These are phyloP conservation scores for Sebastes trivittatus DNA, from an alignment of 2,797 vertebrate species.

Conservation along the genomic window DNA sequence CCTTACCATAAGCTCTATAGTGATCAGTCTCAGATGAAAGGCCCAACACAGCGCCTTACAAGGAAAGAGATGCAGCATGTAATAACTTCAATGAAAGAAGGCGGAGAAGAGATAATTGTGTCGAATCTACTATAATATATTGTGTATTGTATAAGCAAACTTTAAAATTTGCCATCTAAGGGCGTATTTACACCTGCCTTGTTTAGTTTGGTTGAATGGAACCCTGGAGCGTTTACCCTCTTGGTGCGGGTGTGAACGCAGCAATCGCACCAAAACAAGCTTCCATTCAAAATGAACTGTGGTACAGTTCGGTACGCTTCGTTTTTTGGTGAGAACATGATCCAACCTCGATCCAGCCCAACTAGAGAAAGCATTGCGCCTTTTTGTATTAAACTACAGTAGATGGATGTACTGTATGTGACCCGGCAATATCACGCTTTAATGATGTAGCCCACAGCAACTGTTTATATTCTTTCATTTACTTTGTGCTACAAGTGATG, in stretches of 20 bases:
- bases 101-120: not conserved
- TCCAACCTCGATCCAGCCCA: too few species aligned
- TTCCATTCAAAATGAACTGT: too few species aligned
- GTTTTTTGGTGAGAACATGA: too few species aligned
- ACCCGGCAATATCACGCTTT: not conserved
- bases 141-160: not conserved
- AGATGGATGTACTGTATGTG: not conserved
- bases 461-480: not conserved
- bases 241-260: too few species aligned
- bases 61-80: not conserved
- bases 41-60: not conserved
- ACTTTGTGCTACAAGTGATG: not conserved
- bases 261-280: too few species aligned
- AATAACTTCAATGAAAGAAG: not conserved
- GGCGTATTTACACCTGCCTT: too few species aligned
- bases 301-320: too few species aligned
- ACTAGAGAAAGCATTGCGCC: too few species aligned
- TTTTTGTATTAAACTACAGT: not conserved
- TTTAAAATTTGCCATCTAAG: not conserved
- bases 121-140: not conserved
- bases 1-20: not conserved
- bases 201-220: too few species aligned
- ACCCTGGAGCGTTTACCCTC: too few species aligned
- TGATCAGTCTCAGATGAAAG: constrained; percentile 15
- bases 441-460: not conserved